Evolutionary conservation across 2,113 vertebrate genomes (phyloP).

Genomic region (Psammodynastes pulverulentus): DNA sequence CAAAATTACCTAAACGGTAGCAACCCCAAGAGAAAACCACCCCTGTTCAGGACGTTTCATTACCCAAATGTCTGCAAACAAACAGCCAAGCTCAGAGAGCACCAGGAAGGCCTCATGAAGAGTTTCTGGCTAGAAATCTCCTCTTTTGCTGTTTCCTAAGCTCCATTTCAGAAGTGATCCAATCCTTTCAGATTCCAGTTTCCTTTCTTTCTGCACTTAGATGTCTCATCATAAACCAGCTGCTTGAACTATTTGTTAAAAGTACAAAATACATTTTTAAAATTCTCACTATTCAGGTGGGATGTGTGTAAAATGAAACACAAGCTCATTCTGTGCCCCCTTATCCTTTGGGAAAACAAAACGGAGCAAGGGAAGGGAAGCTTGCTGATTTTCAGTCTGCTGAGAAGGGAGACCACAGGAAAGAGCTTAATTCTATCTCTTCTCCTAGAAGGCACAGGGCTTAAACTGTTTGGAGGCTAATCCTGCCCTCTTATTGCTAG

Average conservation of each 20-base stretch:
- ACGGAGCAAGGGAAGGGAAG: background rate
- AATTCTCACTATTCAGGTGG: background rate
- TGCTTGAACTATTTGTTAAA: background rate
- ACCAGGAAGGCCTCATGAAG: background rate
- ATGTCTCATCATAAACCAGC: background rate
- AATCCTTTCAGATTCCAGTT: background rate
- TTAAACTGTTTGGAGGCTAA: background rate
- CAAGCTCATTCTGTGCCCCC: background rate
- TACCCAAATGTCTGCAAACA: background rate
- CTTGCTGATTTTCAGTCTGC: background rate
- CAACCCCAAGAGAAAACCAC: too few relatives aligned
- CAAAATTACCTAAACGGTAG: too few relatives aligned
- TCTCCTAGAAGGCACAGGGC: background rate
- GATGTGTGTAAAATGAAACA: background rate
- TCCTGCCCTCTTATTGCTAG: background rate
- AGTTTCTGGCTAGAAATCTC: background rate
- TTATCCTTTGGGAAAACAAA: background rate
- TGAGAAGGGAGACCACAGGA: background rate
- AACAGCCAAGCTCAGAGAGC: background rate
- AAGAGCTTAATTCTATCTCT: background rate
- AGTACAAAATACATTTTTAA: background rate
- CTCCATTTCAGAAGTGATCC: background rate
- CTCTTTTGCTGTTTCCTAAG: background rate
- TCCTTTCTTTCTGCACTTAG: background rate
- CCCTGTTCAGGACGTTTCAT: too few relatives aligned